A percentile compares a stretch with the other conserved stretches of the same genome.
Evolutionary conservation across 35 echinoderm and acorn worm genomes (phyloP).

Genomic region (Ptychodera flava): DNA sequence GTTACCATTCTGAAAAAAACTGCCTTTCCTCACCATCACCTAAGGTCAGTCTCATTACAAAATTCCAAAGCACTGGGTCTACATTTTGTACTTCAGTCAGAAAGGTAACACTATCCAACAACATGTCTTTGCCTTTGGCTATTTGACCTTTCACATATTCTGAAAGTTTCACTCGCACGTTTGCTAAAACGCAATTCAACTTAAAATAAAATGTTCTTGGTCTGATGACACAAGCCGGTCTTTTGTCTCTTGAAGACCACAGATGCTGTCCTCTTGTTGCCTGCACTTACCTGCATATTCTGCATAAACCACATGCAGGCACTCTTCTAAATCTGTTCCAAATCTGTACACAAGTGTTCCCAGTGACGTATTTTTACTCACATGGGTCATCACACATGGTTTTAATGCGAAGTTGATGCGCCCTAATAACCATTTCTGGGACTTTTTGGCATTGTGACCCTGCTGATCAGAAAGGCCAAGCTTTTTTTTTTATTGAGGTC

Average conservation of each 20-base stretch:
- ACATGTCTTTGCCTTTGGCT: not conserved
- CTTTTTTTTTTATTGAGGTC: too few species aligned
- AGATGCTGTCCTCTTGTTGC: not conserved
- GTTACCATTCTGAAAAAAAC: too few species aligned
- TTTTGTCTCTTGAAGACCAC: not conserved
- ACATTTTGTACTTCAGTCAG: not conserved
- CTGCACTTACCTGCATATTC: not conserved
- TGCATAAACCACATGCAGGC: not conserved
- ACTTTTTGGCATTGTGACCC: not conserved
- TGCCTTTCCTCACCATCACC: too few species aligned
- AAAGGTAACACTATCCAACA: not conserved
- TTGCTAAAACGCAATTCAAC: not conserved
- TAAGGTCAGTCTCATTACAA: not conserved
- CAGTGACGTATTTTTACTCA: not conserved
- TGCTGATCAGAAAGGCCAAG: too few species aligned
- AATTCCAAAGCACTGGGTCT: not conserved
- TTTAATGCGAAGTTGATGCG: not conserved
- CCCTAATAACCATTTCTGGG: not conserved
- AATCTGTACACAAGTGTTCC: not conserved
- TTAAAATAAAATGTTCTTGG: not conserved
- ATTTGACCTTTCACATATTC: not conserved
- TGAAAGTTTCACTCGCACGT: not conserved
- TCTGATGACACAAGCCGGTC: not conserved
- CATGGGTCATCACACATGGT: not conserved
- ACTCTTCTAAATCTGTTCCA: not conserved